A percentile compares a stretch with the other conserved stretches of the same genome.
Conservation (phyloP, 2,888 invertebrate genomes). For the Andrena trimmerana region DNA sequence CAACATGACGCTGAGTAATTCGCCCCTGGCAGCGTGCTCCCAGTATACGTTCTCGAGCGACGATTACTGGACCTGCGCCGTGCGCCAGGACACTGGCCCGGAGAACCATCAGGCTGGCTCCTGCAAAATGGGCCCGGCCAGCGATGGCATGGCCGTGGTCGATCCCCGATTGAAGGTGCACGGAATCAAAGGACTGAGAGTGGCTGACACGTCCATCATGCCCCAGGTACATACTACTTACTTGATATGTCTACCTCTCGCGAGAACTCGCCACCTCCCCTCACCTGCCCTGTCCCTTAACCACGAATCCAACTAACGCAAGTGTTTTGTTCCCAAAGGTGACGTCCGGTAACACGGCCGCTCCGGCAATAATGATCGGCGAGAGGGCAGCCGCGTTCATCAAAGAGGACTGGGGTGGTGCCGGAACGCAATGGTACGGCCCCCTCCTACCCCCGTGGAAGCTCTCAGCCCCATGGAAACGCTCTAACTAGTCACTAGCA, state of each 20-base stretch:
- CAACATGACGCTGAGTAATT: constrained; percentile 76
- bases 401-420: constrained; percentile 84
- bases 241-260: neutral
- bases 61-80: constrained; percentile 92
- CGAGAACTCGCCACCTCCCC: neutral
- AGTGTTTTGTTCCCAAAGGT: constrained; percentile 68
- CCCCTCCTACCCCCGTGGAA: constrained; percentile 58
- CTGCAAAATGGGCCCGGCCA: constrained; percentile 92
- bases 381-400: constrained; percentile 87
- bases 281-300: too few species aligned
- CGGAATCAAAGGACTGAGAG: constrained; percentile 87
- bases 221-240: constrained; percentile 84
- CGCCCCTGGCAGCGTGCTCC: constrained; percentile 76
- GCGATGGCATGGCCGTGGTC: constrained; percentile 91
- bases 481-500: constrained; percentile 67
- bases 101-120: constrained; percentile 94
- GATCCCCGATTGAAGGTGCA: constrained; percentile 89
- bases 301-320: neutral
- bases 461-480: constrained; percentile 33
- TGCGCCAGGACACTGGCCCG: constrained; percentile 90
- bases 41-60: constrained; percentile 86
- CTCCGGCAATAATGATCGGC: constrained; percentile 88
- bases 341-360: constrained; percentile 87
- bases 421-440: constrained; percentile 80
- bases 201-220: constrained; percentile 88